phyloP scores from a whole-genome alignment of 1,140 invertebrate genomes.

The Drosophila tropicalis region DNA sequence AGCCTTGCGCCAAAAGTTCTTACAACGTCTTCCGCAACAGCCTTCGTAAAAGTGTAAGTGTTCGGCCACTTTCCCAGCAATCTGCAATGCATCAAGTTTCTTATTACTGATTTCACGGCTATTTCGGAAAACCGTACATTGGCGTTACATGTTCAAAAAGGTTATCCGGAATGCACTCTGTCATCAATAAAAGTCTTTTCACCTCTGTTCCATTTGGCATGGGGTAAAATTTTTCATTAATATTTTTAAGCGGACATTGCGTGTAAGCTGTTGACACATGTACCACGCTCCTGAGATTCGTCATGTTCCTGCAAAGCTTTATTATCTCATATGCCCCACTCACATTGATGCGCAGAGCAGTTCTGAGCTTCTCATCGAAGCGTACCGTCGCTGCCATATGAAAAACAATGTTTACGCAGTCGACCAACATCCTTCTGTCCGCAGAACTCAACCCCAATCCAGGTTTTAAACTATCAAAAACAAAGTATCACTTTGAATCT shows the following conservation, averaged over 20 bases:
- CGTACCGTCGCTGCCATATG: slow-evolving; percentile 88
- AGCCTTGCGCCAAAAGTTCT: slow-evolving; percentile 84
- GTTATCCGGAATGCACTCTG: slow-evolving; percentile 84
- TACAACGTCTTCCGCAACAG: slow-evolving; percentile 86
- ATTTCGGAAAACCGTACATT: slow-evolving; percentile 84
- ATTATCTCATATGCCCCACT: slow-evolving; percentile 86
- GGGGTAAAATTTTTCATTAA: slow-evolving; percentile 83
- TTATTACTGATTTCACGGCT: too few relatives aligned
- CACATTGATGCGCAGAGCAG: slow-evolving; percentile 87
- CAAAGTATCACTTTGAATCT: neutral
- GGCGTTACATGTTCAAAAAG: slow-evolving; percentile 88
- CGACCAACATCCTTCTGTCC: slow-evolving; percentile 86
- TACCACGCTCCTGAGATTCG: slow-evolving; percentile 85
- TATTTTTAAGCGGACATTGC: slow-evolving; percentile 82
- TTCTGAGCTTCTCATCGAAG: slow-evolving; percentile 87
- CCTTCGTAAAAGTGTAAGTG: slow-evolving; percentile 89
- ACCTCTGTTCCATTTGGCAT: slow-evolving; percentile 75
- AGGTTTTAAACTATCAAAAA: slow-evolving; percentile 82
- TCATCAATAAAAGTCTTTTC: slow-evolving; percentile 86
- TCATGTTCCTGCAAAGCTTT: slow-evolving; percentile 87
- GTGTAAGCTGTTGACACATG: slow-evolving; percentile 86
- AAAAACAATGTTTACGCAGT: slow-evolving; percentile 84
- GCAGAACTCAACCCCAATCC: slow-evolving; percentile 86
- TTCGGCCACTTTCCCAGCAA: slow-evolving; percentile 87
- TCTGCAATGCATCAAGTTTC: slow-evolving; percentile 71